A percentile compares a stretch with the other conserved stretches of the same genome.
Conservation (phyloP, 2,797 vertebrate species). For the Helostoma temminkii region DNA sequence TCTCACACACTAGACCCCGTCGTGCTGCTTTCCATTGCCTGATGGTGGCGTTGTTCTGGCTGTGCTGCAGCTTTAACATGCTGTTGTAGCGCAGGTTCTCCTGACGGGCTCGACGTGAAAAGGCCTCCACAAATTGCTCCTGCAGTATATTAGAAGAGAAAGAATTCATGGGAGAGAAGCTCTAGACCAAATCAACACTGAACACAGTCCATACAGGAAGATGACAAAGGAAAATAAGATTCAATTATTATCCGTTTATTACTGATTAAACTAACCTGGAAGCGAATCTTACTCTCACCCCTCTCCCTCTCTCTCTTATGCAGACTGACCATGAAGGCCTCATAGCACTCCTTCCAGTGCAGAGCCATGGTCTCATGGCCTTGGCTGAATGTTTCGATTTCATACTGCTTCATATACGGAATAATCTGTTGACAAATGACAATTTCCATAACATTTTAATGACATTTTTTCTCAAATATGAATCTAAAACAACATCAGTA, state of each 20-base stretch:
- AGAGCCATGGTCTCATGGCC: constrained; percentile 92
- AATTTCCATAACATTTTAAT: background rate
- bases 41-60: constrained; percentile 86
- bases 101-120: constrained; percentile 91
- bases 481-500: background rate
- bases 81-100: constrained; percentile 96
- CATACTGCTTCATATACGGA: constrained; percentile 98
- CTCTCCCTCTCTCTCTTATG: constrained; percentile 92
- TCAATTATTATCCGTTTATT: background rate
- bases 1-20: constrained; percentile 90
- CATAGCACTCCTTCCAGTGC: constrained; percentile 96
- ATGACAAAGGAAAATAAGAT: background rate
- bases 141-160: constrained; percentile 47
- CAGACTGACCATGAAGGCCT: constrained; percentile 94
- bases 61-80: constrained; percentile 93
- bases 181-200: background rate
- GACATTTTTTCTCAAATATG: rapidly evolving
- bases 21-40: constrained; percentile 93
- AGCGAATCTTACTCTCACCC: constrained; percentile 98
- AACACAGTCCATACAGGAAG: background rate
- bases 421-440: constrained; percentile 87
- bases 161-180: background rate
- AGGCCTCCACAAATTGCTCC: constrained; percentile 96
- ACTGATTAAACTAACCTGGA: constrained; percentile 87
- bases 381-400: constrained; percentile 92